Conservation (phyloP, 2,888 invertebrate genomes). For the Drosophila atripex region DNA sequence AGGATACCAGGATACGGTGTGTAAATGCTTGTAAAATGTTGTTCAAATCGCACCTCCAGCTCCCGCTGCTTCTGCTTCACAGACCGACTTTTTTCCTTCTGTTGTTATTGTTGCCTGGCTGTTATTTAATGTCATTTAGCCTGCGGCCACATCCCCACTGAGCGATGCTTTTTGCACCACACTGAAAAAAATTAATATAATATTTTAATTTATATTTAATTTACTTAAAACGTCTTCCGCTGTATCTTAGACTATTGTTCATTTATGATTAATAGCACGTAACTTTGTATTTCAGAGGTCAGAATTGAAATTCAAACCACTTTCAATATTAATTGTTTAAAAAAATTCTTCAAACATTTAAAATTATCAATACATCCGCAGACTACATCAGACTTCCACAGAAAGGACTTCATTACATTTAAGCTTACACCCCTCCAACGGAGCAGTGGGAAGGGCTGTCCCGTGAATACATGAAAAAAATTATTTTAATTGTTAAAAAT, state of each 20-base stretch:
- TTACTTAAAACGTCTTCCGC: too few species aligned
- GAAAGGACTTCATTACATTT: constrained; percentile 55
- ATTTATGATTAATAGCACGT: too few species aligned
- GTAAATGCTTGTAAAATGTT: constrained; percentile 81
- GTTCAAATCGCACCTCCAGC: constrained; percentile 59
- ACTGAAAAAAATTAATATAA: constrained; percentile 9
- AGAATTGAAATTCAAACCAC: too few species aligned
- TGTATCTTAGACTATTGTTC: too few species aligned
- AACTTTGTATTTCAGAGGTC: too few species aligned
- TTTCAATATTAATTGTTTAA: too few species aligned
- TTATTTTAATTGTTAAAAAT: constrained; percentile 76
- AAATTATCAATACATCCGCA: not conserved
- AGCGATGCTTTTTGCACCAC: constrained; percentile 43
- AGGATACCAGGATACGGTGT: constrained; percentile 80
- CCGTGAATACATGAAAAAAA: constrained; percentile 65
- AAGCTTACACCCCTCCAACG: constrained; percentile 10
- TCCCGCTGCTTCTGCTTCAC: constrained; percentile 42
- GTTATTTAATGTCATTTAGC: constrained; percentile 80
- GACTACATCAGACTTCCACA: constrained; percentile 46
- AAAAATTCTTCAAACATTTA: too few species aligned
- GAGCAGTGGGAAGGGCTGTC: constrained; percentile 39
- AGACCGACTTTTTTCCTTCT: constrained; percentile 35
- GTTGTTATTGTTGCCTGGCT: constrained; percentile 54
- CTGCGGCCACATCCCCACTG: constrained; percentile 78
- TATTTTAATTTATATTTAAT: not conserved